These are phyloP conservation scores for Ypsolopha sequella DNA, from an alignment of 2,888 invertebrate species.

Conservation along the genomic window DNA sequence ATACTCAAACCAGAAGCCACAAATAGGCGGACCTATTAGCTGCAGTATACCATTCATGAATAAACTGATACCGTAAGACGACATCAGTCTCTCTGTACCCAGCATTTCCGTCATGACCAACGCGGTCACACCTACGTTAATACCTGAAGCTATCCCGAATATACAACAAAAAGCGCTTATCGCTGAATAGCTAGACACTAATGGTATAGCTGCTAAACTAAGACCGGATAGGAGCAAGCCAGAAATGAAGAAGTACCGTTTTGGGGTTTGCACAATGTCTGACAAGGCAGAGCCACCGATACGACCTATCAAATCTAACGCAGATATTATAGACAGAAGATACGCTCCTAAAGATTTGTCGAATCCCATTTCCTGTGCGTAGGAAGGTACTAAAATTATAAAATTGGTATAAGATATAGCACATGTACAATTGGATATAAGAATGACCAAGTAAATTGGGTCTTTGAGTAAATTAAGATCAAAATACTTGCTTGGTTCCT, in stretches of 20 bases:
- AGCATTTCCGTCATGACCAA: slow-evolving; percentile 91
- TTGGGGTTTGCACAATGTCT: slow-evolving; percentile 81
- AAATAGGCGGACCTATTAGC: slow-evolving; percentile 85
- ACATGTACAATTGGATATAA: slow-evolving; percentile 87
- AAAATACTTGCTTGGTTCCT: slow-evolving; percentile 76
- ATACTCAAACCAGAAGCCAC: slow-evolving; percentile 77
- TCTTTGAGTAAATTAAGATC: slow-evolving; percentile 81
- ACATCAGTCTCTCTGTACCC: slow-evolving; percentile 86
- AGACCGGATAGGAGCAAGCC: slow-evolving; percentile 84
- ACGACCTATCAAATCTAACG: slow-evolving; percentile 83
- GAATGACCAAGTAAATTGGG: slow-evolving; percentile 83
- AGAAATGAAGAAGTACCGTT: slow-evolving; percentile 85
- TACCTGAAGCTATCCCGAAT: slow-evolving; percentile 86
- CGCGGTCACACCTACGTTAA: slow-evolving; percentile 88
- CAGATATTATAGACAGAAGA: slow-evolving; percentile 83
- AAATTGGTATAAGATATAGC: slow-evolving; percentile 91
- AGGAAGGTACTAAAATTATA: slow-evolving; percentile 83
- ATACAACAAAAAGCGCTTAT: slow-evolving; percentile 79
- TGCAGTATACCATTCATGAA: slow-evolving; percentile 88
- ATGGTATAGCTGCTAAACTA: slow-evolving; percentile 78
- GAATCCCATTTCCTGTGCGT: slow-evolving; percentile 78
- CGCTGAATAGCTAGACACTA: slow-evolving; percentile 73
- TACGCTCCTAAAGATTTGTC: slow-evolving; percentile 79
- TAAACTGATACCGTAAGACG: slow-evolving; percentile 87
- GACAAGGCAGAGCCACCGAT: slow-evolving; percentile 89